Base-by-base conservation (phyloP, 1,140 invertebrate genomes). In the Protaetia brevitarsis region DNA sequence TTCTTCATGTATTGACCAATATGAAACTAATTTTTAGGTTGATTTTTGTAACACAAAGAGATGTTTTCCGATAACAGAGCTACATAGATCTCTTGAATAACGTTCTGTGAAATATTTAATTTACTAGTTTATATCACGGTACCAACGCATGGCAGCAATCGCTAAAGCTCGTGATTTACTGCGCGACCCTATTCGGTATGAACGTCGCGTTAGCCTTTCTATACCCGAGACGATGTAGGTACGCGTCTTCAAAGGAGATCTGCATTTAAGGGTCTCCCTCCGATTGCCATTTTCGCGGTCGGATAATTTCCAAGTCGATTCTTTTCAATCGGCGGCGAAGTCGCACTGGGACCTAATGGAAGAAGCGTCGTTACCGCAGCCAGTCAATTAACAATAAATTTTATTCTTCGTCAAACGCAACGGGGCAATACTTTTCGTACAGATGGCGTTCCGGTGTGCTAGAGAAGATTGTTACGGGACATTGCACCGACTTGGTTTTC, bases 331-430 rank as follows among this genome's bases (percentile, higher is more conserved):
- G 41, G 19, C 16, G 41, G 41, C 16, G 19, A 51, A 23, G 41
- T 51, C 19, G 41, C 16, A 19, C 41, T n/a, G 31, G 19, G 41
- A 13, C 41, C 41, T 51, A 51, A 51, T 51, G 41, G 41, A 16
- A 19, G 41, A 51, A 23, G 19, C 11, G 41, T 51, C 41, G 41
- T 51, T 51, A 51, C 41, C 41, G 41, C 41, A 51, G 41, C 41
- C 41, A 51, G 41, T 51, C 41, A 51, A 51, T 51, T 51, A 51
- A 51, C 41, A 51, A 51, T 51, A 51, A 51, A 51, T 51, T 51
- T 51, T 51, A 51, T 13, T 51, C 41, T 51, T 51, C 41, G 41
- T 51, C 41, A 51, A 51, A 51, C 16, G 41, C 41, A 51, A 51
- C 16, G 41, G 19, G 41, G 41, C 19, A 51, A 51, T 51, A 51